These are phyloP conservation scores for Drosophila miranda DNA, from an alignment of 1,140 invertebrate species.

Conservation along the genomic window DNA sequence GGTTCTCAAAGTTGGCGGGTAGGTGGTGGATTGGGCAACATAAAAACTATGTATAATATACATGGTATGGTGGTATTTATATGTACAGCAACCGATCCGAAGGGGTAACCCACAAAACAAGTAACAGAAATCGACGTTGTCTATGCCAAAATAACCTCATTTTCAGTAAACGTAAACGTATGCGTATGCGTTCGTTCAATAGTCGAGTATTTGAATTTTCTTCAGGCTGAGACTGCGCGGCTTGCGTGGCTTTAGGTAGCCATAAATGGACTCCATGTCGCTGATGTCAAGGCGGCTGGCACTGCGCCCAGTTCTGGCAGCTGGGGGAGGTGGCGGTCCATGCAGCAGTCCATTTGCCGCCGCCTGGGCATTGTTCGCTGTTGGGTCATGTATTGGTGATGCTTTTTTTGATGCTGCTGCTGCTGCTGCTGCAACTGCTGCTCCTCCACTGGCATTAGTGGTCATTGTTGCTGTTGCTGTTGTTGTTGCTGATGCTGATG, in stretches of 20 bases:
- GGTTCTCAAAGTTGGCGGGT: conserved; percentile 8
- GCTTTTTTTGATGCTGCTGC: conserved; percentile 29
- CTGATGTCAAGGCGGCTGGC: conserved; percentile 80
- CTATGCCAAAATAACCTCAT: conserved; percentile 66
- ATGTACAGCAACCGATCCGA: conserved; percentile 35
- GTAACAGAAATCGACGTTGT: conserved; percentile 46
- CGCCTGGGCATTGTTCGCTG: conserved; percentile 56
- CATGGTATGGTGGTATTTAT: conserved; percentile 20
- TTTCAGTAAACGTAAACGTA: conserved; percentile 33
- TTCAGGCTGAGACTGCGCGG: conserved; percentile 79
- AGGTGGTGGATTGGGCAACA: background rate
- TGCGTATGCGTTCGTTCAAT: conserved; percentile 45
- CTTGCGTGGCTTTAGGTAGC: conserved; percentile 81
- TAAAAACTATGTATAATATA: conserved; percentile 6
- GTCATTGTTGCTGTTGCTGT: conserved; percentile 28
- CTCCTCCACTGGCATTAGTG: conserved; percentile 3
- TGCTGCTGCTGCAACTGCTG: conserved; percentile 23
- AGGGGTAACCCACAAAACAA: conserved; percentile 22
- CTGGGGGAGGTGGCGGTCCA: conserved; percentile 33
- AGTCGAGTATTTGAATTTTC: conserved; percentile 81
- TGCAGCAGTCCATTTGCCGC: conserved; percentile 29
- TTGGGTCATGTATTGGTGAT: conserved; percentile 31
- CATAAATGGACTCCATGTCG: conserved; percentile 82
- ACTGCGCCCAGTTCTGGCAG: conserved; percentile 64
- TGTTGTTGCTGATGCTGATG: conserved; percentile 23